These are phyloP conservation scores for Tenualosa ilisha DNA, from an alignment of 2,797 vertebrate species.

Conservation along the genomic window DNA sequence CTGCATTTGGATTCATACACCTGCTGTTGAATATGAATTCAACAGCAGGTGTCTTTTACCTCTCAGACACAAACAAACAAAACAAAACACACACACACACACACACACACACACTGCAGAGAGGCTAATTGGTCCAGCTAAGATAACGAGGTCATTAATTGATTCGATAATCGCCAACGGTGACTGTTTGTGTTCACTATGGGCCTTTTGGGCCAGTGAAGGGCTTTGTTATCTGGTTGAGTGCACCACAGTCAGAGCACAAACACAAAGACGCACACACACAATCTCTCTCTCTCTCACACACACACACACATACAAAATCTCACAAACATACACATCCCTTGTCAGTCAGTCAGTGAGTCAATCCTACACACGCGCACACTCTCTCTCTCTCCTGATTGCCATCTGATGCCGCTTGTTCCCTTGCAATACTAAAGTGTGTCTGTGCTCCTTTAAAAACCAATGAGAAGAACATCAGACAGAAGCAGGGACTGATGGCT, in stretches of 20 bases:
- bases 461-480: no score
- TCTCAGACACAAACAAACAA: background rate
- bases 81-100: no score
- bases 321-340: background rate
- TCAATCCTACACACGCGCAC: background rate
- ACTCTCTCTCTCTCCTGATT: background rate
- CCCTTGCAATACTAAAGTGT: no score
- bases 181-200: background rate
- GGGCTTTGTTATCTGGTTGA: background rate
- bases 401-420: no score
- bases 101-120: background rate
- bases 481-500: no score
- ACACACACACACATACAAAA: background rate
- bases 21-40: no score
- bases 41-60: background rate
- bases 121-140: background rate
- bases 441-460: no score
- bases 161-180: conserved; percentile 31
- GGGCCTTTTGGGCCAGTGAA: background rate
- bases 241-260: background rate
- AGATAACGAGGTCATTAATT: conserved; percentile 32
- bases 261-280: background rate
- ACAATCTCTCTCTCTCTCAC: no score
- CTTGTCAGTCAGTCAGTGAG: no score
- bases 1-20: no score